Evolutionary conservation across 2,888 invertebrate genomes (phyloP).

Genomic region (Disparrhopalites patrizii): DNA sequence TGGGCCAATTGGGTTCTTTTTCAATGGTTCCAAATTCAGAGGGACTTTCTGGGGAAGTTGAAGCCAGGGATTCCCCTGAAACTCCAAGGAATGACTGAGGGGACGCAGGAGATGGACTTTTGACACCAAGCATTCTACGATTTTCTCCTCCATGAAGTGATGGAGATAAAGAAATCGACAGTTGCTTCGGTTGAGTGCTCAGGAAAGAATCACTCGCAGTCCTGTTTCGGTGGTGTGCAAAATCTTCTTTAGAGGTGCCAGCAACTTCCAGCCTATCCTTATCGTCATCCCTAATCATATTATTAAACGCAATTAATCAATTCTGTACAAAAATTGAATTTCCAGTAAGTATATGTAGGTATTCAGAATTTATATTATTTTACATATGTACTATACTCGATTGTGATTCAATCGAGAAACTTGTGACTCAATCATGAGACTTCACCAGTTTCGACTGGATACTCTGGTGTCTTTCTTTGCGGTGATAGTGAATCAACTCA

Average conservation of each 20-base stretch:
- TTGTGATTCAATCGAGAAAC: too few relatives aligned
- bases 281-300: slow-evolving; percentile 59
- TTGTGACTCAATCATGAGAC: too few relatives aligned
- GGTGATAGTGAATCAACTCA: too few relatives aligned
- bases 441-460: too few relatives aligned
- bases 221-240: slow-evolving; percentile 29
- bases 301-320: neutral
- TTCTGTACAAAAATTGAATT: neutral
- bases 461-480: too few relatives aligned
- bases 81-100: slow-evolving; percentile 25
- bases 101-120: slow-evolving; percentile 22
- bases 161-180: slow-evolving; percentile 30
- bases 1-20: slow-evolving; percentile 25
- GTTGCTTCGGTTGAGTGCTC: slow-evolving; percentile 29
- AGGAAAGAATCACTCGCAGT: slow-evolving; percentile 43
- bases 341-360: neutral
- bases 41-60: slow-evolving; percentile 32
- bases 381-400: neutral
- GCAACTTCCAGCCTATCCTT: slow-evolving; percentile 60
- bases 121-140: slow-evolving; percentile 20
- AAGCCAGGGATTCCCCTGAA: slow-evolving; percentile 35
- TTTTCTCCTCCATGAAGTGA: slow-evolving; percentile 29
- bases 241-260: slow-evolving; percentile 52
- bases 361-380: neutral
- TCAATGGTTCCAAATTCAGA: slow-evolving; percentile 29